phyloP scores from a whole-genome alignment of 2,113 vertebrate genomes.

The Cyphomyrus plagiostoma region DNA sequence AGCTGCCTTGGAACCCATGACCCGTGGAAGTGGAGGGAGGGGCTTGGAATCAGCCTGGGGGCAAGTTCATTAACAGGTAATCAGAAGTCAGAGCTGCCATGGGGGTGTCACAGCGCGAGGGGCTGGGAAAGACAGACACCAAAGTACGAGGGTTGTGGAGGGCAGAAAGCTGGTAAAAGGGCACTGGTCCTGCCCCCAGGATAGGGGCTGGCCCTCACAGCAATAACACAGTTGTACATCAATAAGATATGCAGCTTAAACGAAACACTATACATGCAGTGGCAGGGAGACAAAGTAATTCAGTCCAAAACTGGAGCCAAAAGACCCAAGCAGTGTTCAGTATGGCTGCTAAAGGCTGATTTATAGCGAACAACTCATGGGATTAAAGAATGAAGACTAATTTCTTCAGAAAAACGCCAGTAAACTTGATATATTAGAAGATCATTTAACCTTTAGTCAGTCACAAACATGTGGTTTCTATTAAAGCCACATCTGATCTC shows the following conservation, averaged over 20 bases:
- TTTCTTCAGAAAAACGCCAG: constrained; percentile 65
- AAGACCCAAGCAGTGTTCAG: neutral
- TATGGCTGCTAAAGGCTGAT: constrained; percentile 38
- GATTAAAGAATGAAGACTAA: constrained; percentile 59
- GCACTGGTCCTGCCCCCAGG: neutral
- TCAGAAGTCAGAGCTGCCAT: constrained; percentile 11
- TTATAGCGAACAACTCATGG: constrained; percentile 44
- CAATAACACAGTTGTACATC: neutral
- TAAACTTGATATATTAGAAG: constrained; percentile 72
- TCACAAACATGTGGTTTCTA: constrained; percentile 63
- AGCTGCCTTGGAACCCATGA: neutral
- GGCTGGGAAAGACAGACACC: neutral
- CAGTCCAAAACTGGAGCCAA: neutral
- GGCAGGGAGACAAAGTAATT: neutral
- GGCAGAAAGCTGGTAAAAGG: neutral
- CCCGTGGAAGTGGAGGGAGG: neutral
- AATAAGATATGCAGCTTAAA: neutral
- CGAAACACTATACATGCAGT: neutral
- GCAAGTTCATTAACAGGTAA: constrained; percentile 38
- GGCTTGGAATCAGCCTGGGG: neutral
- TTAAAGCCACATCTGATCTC: constrained; percentile 69
- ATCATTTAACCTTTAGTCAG: constrained; percentile 58
- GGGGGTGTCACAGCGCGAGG: neutral
- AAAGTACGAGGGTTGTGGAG: neutral
- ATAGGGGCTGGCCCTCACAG: neutral